Evolutionary conservation across 1,140 invertebrate genomes (phyloP).

Genomic region (Listronotus oregonensis): DNA sequence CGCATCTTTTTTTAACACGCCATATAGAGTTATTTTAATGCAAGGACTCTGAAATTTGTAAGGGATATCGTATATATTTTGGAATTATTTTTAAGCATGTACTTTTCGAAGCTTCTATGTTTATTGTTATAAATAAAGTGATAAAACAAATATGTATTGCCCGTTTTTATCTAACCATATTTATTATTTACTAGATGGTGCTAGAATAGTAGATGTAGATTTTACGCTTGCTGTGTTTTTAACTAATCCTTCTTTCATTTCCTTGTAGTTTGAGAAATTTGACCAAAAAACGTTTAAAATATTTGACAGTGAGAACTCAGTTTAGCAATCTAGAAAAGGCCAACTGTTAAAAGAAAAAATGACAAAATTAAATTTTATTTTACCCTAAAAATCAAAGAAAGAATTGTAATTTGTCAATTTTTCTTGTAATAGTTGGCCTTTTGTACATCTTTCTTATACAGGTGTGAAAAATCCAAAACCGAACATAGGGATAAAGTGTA

Average conservation of each 20-base stretch:
- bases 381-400: no score
- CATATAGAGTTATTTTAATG: no score
- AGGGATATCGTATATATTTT: conserved; percentile 2
- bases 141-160: conserved; percentile 2
- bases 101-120: conserved; percentile 31
- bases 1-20: no score
- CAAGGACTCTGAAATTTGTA: background rate
- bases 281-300: background rate
- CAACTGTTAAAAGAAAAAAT: no score
- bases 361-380: no score
- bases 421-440: no score
- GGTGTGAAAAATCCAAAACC: no score
- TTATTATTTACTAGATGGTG: background rate
- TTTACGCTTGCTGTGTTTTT: background rate
- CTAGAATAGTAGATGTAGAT: background rate
- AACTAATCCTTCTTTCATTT: background rate
- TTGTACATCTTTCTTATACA: no score
- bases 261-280: conserved; percentile 1
- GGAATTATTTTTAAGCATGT: conserved; percentile 21
- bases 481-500: no score
- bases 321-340: no score
- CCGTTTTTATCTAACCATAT: background rate
- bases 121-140: conserved; percentile 34
- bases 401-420: no score
- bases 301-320: no score